phyloP scores from a whole-genome alignment of 2,113 vertebrate species.

The Aldabrachelys gigantea region DNA sequence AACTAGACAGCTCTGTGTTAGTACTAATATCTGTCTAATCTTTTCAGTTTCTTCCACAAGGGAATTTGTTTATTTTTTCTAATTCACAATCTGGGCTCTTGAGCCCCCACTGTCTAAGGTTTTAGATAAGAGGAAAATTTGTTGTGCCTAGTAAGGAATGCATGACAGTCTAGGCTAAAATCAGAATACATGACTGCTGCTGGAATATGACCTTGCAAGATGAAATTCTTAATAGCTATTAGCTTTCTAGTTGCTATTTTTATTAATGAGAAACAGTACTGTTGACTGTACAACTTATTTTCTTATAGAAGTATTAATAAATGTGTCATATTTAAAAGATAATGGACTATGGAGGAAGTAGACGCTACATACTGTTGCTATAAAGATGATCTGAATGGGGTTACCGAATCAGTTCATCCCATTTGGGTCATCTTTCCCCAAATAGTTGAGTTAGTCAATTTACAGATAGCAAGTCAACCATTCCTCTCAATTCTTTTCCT shows the following conservation, averaged over 20 bases:
- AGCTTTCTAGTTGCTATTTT: not conserved
- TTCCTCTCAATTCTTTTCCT: not conserved
- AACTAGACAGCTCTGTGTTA: not conserved
- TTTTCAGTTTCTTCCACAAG: not conserved
- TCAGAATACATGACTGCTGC: no score
- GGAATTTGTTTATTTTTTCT: not conserved
- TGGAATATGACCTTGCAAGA: not conserved
- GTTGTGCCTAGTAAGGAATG: not conserved
- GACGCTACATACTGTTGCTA: not conserved
- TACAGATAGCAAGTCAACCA: not conserved
- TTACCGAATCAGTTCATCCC: not conserved
- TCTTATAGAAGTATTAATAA: not conserved
- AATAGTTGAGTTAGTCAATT: not conserved
- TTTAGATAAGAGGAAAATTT: not conserved
- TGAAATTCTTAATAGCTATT: not conserved
- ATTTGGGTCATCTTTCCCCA: not conserved
- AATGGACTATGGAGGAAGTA: not conserved
- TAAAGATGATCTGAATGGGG: not conserved
- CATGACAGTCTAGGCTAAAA: no score
- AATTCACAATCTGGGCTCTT: not conserved
- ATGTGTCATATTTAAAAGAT: not conserved
- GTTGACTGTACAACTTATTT: not conserved
- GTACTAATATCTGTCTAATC: rapidly evolving
- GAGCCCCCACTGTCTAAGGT: not conserved
- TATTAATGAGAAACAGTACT: not conserved